Evolutionary conservation across 1,140 invertebrate species (phyloP).

Genomic region (Stegodyphus dumicola): DNA sequence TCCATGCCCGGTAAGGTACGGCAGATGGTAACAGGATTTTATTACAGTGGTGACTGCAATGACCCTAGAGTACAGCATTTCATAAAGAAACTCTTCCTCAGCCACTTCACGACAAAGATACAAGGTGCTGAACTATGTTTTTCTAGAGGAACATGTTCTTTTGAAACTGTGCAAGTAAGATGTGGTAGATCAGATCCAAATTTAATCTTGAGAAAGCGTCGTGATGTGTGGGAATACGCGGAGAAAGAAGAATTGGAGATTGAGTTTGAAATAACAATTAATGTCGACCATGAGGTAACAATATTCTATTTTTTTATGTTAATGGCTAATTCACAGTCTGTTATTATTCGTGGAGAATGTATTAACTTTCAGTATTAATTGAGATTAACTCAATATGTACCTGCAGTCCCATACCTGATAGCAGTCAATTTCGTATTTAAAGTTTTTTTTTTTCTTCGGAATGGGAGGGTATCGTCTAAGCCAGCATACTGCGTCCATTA

Average conservation of each 20-base stretch:
- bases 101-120: background rate
- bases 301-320: too few species aligned
- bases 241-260: slow-evolving; percentile 33
- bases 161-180: slow-evolving; percentile 13
- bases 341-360: too few species aligned
- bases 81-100: slow-evolving; percentile 28
- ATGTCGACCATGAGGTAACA: slow-evolving; percentile 32
- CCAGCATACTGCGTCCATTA: too few species aligned
- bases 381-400: too few species aligned
- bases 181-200: slow-evolving; percentile 7
- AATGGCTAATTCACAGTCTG: too few species aligned
- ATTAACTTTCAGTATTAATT: too few species aligned
- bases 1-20: background rate
- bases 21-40: slow-evolving; percentile 17
- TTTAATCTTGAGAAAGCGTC: background rate
- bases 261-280: slow-evolving; percentile 45
- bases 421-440: too few species aligned
- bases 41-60: slow-evolving; percentile 49
- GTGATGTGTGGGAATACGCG: slow-evolving; percentile 26
- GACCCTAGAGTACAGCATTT: slow-evolving; percentile 13
- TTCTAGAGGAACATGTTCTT: background rate
- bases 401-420: too few species aligned
- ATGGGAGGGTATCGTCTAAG: too few species aligned
- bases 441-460: too few species aligned
- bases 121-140: background rate